Conservation (phyloP, 2,797 vertebrate genomes). For the Poeciliopsis paucimaculata region DNA sequence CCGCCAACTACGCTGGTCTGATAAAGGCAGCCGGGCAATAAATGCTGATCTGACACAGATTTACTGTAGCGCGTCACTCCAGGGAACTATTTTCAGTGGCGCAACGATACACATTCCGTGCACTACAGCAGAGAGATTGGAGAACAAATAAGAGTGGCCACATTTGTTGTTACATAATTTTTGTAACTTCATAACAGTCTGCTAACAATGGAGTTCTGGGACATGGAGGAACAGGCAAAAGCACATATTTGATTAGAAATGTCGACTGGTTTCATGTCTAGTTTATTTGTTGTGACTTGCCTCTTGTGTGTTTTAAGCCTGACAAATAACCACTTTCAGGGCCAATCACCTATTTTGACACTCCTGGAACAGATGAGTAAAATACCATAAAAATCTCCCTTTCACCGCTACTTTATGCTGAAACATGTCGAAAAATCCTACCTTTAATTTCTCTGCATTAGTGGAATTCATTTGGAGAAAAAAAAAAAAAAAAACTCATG, state of each 20-base stretch:
- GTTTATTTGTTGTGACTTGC: not conserved
- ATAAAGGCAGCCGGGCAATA: not conserved
- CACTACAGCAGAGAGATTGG: not conserved
- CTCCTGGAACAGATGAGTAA: not conserved
- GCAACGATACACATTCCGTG: not conserved
- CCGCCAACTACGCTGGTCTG: not conserved
- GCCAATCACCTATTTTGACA: not conserved
- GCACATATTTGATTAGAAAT: not conserved
- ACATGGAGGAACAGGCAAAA: not conserved
- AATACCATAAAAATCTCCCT: not conserved
- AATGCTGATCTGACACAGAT: not conserved
- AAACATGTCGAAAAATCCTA: not conserved
- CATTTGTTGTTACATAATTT: not conserved
- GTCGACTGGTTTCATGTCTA: not conserved
- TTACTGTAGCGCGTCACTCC: constrained; percentile 1
- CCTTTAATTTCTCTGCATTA: not conserved
- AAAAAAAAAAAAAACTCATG: not conserved
- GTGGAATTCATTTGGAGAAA: not conserved
- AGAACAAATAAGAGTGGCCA: not conserved
- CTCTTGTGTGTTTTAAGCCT: not conserved
- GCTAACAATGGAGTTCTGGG: not conserved
- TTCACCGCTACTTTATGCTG: not conserved
- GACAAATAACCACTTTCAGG: not conserved
- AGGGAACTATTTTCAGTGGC: constrained; percentile 7
- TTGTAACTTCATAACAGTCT: not conserved